Evolutionary conservation across 2,113 vertebrate genomes (phyloP), one percentile per base, ranked within the genome.

Genomic region (Gallinago jamesoni): DNA sequence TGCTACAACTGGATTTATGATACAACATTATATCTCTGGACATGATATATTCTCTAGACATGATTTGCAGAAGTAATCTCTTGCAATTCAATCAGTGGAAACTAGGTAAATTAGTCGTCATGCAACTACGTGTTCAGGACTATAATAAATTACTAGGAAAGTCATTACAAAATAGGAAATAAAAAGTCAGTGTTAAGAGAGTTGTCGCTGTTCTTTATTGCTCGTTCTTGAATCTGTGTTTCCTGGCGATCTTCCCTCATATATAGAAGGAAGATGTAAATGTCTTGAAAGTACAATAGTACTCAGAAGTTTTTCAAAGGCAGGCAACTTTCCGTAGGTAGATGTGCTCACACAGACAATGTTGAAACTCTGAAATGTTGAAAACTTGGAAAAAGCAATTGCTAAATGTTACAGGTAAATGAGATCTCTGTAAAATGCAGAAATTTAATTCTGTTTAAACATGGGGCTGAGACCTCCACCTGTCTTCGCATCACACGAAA

Each of bases 21-120:
- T 90, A 75, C 48, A 48, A 75, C 83, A 94, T 93, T 96, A 78
- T 91, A 89, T 30, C 59, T 89, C 85, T 73, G 82, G 77, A 96
- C 62, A 68, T 89, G 79, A 96, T 93, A 35, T 90, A 95, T 95
- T 89, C 85, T 84, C 53, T 33, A 90, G 83, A 64, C 70, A 82
- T 92, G 64, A 95, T 94, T 72, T 94, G 80, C 87, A 88, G 83
- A 94, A 94, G 84, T 75, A 87, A 94, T 89, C 73, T 95, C 78
- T 80, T 90, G 72, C 94, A 84, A 85, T 96, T 96, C 81, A 95
- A 86, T 95, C 82, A 90, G 82, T 76, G 82, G 59, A 91, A 95
- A 92, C 67, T 78, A 78, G 80, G 69, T 94, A 94, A 96, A 96
- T 95, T 96, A 96, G 87, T 96, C 69, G 80, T 89, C 11, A 6